phyloP scores from a whole-genome alignment of 2,113 vertebrate species.

The Pristiophorus japonicus region DNA sequence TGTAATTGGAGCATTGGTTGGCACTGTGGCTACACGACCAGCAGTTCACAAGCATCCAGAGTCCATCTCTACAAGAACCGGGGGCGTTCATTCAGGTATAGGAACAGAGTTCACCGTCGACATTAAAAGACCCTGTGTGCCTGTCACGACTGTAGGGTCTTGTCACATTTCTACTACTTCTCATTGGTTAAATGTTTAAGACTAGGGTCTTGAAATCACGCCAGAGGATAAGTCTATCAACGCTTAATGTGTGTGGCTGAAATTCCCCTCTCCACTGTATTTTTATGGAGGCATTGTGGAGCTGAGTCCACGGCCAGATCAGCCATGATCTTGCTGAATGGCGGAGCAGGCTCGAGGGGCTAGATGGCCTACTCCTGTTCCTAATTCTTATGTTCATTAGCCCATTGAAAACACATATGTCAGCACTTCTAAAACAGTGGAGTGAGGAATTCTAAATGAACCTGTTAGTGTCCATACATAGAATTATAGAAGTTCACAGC shows the following conservation, averaged over 20 bases:
- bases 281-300: neutral
- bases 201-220: neutral
- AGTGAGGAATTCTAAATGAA: neutral
- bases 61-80: conserved; percentile 48
- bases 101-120: neutral
- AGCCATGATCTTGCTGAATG: too few relatives aligned
- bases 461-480: neutral
- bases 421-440: neutral
- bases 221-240: neutral
- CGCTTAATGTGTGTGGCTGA: neutral
- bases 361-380: too few relatives aligned
- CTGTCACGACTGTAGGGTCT: neutral
- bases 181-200: neutral
- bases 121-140: too few relatives aligned
- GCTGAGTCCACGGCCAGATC: too few relatives aligned
- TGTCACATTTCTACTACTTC: neutral
- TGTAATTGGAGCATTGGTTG: conserved; percentile 87
- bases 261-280: neutral
- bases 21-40: conserved; percentile 78
- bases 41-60: conserved; percentile 44
- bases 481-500: neutral
- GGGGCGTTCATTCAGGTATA: conserved; percentile 47
- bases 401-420: neutral
- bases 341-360: too few relatives aligned
- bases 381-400: too few relatives aligned